Evolutionary conservation across 2,888 invertebrate genomes (phyloP), one percentile per base, ranked within the genome.

Genomic region (Odontocerum albicorne): DNA sequence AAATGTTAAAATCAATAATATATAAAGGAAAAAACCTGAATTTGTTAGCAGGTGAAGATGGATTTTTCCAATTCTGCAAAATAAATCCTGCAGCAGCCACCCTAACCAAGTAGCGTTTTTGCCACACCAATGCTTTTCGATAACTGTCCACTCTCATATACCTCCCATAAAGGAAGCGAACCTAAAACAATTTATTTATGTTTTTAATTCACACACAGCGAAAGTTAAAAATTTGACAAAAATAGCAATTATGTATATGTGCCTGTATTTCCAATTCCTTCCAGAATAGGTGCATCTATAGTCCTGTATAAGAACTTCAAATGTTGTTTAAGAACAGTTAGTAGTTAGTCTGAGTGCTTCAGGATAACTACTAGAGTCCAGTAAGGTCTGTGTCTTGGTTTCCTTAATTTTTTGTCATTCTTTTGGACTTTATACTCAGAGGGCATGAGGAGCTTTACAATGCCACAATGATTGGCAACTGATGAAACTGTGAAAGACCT

Each of bases 61-160:
- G 62, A 65, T 71, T 68, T 12, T 63, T 73, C 62, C 75, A 73
- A 1, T 66, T 70, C 51, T 65, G 73, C 67, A 83, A 83, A 76
- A 71, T 87, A 38, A 77, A 81, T 59, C 67, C 73, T 46, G 71
- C 77, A 1, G 72, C 70, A 38, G 91, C 67, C 55, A 89, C 81
- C 12, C 87, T 80, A 60, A 90, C 80, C 49, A 96, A 73, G 70
- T 94, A 96, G 15, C 88, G 83, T 73, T 96, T 96, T 75, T 96
- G 96, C 81, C 89, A 95, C 46, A 89, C 83, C 49, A 96, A 75
- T 10, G 94, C 90, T 69, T 93, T 94, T 55, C 90, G 83, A 65
- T 88, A 90, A 66, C 93, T 92, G 68, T 95, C 91, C 3, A 89
- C 83, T 22, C 90, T 81, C 62, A 93, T 73, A 67, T 87, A 91